Base-by-base conservation (phyloP, 2,888 invertebrate genomes). In the Watsonalla cultraria region DNA sequence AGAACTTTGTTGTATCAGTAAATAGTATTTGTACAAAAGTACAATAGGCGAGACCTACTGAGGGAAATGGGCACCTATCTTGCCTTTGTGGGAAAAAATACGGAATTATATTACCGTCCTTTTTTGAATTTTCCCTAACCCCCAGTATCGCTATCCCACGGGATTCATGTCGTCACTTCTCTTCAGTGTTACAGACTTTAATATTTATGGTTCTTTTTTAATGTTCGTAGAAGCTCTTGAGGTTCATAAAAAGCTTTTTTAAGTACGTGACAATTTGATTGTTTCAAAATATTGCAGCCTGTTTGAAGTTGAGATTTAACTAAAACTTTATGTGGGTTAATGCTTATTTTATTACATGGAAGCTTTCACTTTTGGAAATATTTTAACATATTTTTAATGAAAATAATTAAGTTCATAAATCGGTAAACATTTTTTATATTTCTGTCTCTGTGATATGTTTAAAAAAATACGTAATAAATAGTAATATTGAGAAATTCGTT, bases 121-220 rank as follows among this genome's bases (percentile, higher is more conserved):
- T 37, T 37, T 37, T 8, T 37, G 7, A 8, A 37, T 42, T 11
- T 42, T 42, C 11, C 11, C 15, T 8, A 7, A 7, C 5, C 39
- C 15, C 6, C 48, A 35, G 48, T 37, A 15, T 37, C 42, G 52
- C n/a, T n/a, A 15, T 13, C 53, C 46, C 46, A 9, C 5, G 49
- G 49, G 53, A 46, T 7, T 9, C 9, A 49, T 49, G 53, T 53
- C 49, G 53, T 7, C 53, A 39, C 49, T 50, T 53, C 8, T 9
- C 49, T 49, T 45, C 48, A 53, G 48, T 48, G 47, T 35, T 33
- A 53, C 45, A 48, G 49, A 49, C 37, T 39, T 48, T 34, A 48
- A 45, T 47, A 42, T 45, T 51, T 37, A 49, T 15, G 15, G 7
- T 39, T 37, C 39, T 14, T 39, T 49, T 49, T 37, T 42, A 11